Evolutionary conservation across 2,888 invertebrate genomes (phyloP), one percentile per base, ranked within the genome.

Genomic region (Tineola bisselliella): DNA sequence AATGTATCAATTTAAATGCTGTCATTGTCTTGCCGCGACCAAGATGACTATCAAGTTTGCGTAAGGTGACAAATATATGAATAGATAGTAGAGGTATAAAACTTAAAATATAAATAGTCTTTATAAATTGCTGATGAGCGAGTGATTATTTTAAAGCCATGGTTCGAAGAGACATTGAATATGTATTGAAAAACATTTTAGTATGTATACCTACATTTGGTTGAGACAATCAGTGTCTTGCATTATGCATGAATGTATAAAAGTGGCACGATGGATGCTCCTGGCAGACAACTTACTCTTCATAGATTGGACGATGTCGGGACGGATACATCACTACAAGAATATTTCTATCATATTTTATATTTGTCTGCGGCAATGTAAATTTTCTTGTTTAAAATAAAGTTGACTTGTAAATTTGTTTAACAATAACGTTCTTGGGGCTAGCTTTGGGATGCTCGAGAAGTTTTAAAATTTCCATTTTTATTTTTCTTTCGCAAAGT

Each of bases 171-270:
- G 4, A 4, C 25, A 25, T 25, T 25, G 25, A 25, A 25, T 25
- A 2, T 25, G 25, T 25, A 25, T 25, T 25, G 25, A 25, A 25
- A 25, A 25, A 25, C 25, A 6, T 25, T 25, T 4, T 6, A 25
- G 25, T 2, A 25, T 12, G 38, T 38, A 38, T 38, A 38, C 38
- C 44, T 48, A 48, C 3, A 48, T 6, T 15, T 17, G 58, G 58
- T 33, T 33, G 58, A 58, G 31, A 58, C 58, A 58, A 58, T 58
- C 58, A 33, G 33, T 31, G 33, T 58, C 11, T 58, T 58, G 33
- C 58, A 58, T 58, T 58, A 58, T 58, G 31, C 58, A 58, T 58
- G 58, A 58, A 33, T 25, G 33, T 33, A 58, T 58, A 58, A 33
- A 58, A 58, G 12, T 58, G 17, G 58, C 8, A 58, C 58, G 58